Conservation (phyloP, 2,113 vertebrate genomes). For the Sceloporus tristichus region DNA sequence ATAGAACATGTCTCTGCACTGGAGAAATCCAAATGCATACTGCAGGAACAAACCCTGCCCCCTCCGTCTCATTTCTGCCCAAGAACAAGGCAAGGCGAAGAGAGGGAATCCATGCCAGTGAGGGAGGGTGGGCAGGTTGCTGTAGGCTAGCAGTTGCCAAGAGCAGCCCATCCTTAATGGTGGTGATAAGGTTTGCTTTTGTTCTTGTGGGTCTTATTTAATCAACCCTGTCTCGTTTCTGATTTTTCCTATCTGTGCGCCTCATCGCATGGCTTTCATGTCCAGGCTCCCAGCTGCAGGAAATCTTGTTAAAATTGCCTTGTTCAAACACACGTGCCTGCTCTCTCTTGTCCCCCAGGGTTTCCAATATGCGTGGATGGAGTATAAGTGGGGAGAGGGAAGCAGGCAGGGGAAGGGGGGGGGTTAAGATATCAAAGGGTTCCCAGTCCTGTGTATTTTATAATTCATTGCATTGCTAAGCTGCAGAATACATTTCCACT, state of each 20-base stretch:
- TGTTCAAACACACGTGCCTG: constrained; percentile 57
- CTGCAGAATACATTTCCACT: constrained; percentile 56
- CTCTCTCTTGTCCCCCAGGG: constrained; percentile 59
- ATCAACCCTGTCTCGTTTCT: constrained; percentile 54
- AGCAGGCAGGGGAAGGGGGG: too few species aligned
- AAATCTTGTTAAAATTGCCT: constrained; percentile 58
- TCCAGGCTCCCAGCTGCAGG: constrained; percentile 67
- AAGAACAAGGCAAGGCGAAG: constrained; percentile 25
- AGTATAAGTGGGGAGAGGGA: not conserved
- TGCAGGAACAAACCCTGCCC: not conserved
- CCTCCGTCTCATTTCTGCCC: not conserved
- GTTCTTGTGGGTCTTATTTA: constrained; percentile 61
- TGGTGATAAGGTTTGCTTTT: constrained; percentile 67
- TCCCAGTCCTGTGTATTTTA: constrained; percentile 69
- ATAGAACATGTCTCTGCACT: constrained; percentile 7
- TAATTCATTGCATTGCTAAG: constrained; percentile 78
- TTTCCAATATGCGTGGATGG: constrained; percentile 41
- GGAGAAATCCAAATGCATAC: constrained; percentile 44
- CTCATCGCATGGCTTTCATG: constrained; percentile 63
- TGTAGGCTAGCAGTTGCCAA: constrained; percentile 53
- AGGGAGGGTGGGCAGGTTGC: constrained; percentile 2
- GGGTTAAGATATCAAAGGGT: constrained; percentile 63
- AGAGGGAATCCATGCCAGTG: constrained; percentile 54
- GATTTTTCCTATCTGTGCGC: constrained; percentile 41
- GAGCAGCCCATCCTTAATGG: constrained; percentile 57